Evolutionary conservation across 2,113 vertebrate genomes (phyloP), one percentile per base, ranked within the genome.

Genomic region (Leucopsar rothschildi): DNA sequence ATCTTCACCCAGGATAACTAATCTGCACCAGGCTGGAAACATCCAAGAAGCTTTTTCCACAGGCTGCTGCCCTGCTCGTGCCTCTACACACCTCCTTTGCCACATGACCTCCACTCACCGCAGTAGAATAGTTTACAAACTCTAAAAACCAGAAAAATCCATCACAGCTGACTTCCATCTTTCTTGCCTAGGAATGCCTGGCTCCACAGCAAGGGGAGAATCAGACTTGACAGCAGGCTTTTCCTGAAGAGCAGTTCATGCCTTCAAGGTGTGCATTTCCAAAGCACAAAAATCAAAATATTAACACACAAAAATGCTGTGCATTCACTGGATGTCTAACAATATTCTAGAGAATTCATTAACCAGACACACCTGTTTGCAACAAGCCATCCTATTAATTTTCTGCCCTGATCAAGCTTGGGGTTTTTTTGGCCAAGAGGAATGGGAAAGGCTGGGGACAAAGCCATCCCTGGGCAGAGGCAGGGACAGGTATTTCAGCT

Each of bases 71-170:
- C 47, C 69, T 0, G 2, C 65, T 75, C 7, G 1, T 15, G 13
- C 35, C 1, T 0, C 56, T 37, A 7, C 1, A 0, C 14, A 42
- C 21, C 42, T 86, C 33, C 60, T 31, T 42, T 55, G 40, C 39
- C 47, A 37, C n/a, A 45, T 72, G 42, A 49, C 10, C 0, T 0
- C 33, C 33, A 6, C 19, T 78, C 33, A 64, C 33, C 50, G 69
- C 29, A 39, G 52, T 0, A 20, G 23, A 59, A 79, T 39, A 23
- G 4, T 5, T 56, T 61, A 61, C 28, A 69, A 78, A 39, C 39
- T 81, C 45, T 11, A 37, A 86, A 79, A 45, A 44, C 5, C 3
- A 3, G 53, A 53, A 68, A 65, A 65, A 73, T 44, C 50, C 49
- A 69, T 37, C 1, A 1, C 70, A 71, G 57, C 4, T 39, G 33